Evolutionary conservation across 2,797 vertebrate genomes (phyloP), one percentile per base, ranked within the genome.

Genomic region (Luscinia megarhynchos): DNA sequence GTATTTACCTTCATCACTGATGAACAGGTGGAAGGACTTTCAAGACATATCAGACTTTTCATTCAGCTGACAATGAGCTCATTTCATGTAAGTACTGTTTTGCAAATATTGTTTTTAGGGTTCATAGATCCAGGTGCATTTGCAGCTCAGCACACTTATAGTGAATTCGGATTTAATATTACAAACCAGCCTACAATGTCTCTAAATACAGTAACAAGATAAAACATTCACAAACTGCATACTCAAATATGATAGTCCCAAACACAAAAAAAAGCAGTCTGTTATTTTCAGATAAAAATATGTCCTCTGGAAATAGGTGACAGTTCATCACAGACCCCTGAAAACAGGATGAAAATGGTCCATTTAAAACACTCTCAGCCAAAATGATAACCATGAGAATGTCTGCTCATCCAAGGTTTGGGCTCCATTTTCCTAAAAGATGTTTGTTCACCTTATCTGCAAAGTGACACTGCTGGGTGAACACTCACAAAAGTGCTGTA

Each of bases 51-150:
- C 58, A 97, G 98, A 76, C 97, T 98, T 97, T 99, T 99, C 92
- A 95, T 99, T 95, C 98, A 99, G 93, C 96, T 99, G 95, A 98
- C 98, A 14, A 97, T 99, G 95, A 98, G 98, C 95, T 99, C 99
- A 10, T 99, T 99, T 93, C 99, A 99, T 88, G 99, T 99, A 97
- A 98, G 97, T 98, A 80, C 43, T 55, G 5, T 18, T 70, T 53
- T 73, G 54, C 32, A 87, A 34, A 12, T 36, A 21, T 15, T 67
- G 10, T 12, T 91, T 89, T 76, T 43, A 67, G 15, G 13, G 24
- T 15, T 78, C 38, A 54, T 1, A 55, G 38, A 58, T 59, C 20
- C 26, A 34, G 2, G 7, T 58, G 15, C 12, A 18, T 50, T 11
- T 27, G 16, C 55, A 86, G 66, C 10, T 78, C 8, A 50, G 12